phyloP scores from a whole-genome alignment of 2,113 vertebrate species.

The Trogon surrucura region DNA sequence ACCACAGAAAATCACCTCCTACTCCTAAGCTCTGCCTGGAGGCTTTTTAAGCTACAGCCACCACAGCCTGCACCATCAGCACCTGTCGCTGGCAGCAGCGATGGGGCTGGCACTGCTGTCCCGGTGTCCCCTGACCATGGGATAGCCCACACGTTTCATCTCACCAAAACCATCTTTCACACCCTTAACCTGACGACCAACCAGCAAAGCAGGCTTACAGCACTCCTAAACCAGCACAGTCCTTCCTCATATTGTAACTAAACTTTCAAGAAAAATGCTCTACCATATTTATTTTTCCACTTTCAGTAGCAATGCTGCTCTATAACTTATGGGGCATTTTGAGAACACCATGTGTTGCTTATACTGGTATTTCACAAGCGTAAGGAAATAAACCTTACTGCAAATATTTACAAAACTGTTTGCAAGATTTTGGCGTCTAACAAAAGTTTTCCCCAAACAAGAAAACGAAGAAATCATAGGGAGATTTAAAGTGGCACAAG shows the following conservation, averaged over 20 bases:
- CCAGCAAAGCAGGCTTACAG: background rate
- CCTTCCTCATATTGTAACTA: background rate
- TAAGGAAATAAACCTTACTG: background rate
- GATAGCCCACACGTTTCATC: background rate
- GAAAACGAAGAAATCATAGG: slow-evolving; percentile 40
- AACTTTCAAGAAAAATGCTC: background rate
- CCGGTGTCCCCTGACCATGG: background rate
- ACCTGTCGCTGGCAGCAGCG: background rate
- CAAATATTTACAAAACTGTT: background rate
- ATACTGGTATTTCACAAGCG: background rate
- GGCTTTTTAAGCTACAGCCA: rapidly evolving
- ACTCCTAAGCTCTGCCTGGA: background rate
- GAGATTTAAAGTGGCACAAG: slow-evolving; percentile 3
- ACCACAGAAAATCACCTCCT: background rate
- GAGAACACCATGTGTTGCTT: background rate
- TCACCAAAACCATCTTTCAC: background rate
- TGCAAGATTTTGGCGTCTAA: background rate
- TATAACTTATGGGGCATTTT: background rate
- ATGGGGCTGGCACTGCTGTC: background rate
- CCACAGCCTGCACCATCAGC: rapidly evolving
- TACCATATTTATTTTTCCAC: background rate
- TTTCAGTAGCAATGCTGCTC: background rate
- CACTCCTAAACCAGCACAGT: background rate
- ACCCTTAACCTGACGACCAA: background rate
- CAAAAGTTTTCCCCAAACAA: background rate